phyloP scores from a whole-genome alignment of 1,140 invertebrate genomes.

The Pseudomyrmex dendroicus region DNA sequence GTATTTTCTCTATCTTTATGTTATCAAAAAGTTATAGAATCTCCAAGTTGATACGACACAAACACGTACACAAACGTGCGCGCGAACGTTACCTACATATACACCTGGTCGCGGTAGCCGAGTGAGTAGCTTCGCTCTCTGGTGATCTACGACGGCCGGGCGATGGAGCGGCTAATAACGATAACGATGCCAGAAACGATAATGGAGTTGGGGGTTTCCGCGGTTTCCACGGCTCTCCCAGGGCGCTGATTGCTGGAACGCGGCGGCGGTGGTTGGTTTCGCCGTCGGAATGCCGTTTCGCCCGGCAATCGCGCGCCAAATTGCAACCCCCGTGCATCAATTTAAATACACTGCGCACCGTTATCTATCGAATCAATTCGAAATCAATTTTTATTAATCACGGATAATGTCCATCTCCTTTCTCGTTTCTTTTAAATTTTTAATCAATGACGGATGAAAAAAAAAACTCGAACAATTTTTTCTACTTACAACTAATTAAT shows the following conservation, averaged over 20 bases:
- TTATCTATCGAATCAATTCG: slow-evolving; percentile 5
- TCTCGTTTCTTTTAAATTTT: background rate
- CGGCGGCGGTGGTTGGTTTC: slow-evolving; percentile 61
- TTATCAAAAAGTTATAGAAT: too few relatives aligned
- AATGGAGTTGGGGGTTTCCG: slow-evolving; percentile 79
- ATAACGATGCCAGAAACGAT: slow-evolving; percentile 78
- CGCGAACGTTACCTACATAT: too few relatives aligned
- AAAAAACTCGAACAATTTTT: too few relatives aligned
- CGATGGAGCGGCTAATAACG: slow-evolving; percentile 79
- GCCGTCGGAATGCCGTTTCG: slow-evolving; percentile 57
- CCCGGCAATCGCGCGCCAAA: slow-evolving; percentile 16
- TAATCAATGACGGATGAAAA: background rate
- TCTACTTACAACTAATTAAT: too few relatives aligned
- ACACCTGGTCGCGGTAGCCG: background rate
- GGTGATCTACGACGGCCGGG: slow-evolving; percentile 56
- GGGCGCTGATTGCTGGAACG: slow-evolving; percentile 78
- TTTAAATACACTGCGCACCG: slow-evolving; percentile 20
- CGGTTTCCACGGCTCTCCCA: slow-evolving; percentile 76
- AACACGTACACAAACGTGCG: too few relatives aligned
- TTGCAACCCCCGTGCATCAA: slow-evolving; percentile 24
- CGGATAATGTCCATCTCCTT: background rate
- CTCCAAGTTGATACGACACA: too few relatives aligned
- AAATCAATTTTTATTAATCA: slow-evolving; percentile 28
- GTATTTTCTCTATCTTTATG: too few relatives aligned
- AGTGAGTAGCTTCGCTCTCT: slow-evolving; percentile 47